phyloP scores from a whole-genome alignment of 2,797 vertebrate species.

The Karalla daura region DNA sequence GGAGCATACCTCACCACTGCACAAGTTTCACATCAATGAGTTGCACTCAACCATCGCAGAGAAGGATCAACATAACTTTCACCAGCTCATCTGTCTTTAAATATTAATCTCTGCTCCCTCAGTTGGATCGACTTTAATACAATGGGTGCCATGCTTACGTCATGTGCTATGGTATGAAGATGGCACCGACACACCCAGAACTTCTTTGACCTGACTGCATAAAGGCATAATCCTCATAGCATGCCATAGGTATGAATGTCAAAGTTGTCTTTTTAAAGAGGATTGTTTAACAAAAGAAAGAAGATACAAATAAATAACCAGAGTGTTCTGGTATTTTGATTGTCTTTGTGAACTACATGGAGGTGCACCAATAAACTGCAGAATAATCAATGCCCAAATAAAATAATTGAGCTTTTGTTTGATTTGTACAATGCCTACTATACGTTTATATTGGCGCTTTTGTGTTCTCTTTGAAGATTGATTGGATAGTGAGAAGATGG shows the following conservation, averaged over 20 bases:
- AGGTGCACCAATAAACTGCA: too few species aligned
- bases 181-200: neutral
- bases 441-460: too few species aligned
- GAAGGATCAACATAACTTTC: neutral
- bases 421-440: too few species aligned
- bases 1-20: neutral
- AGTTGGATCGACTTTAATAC: neutral
- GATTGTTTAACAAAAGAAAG: too few species aligned
- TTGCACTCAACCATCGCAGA: neutral
- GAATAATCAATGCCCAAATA: too few species aligned
- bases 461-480: too few species aligned
- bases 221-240: neutral
- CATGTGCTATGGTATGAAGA: conserved; percentile 7
- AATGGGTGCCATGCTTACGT: neutral
- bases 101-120: neutral
- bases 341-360: too few species aligned
- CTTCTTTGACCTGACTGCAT: neutral
- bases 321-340: too few species aligned
- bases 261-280: too few species aligned
- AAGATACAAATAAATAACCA: too few species aligned
- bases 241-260: neutral
- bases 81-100: neutral
- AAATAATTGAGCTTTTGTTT: too few species aligned
- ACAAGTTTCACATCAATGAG: neutral
- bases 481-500: too few species aligned